These are phyloP conservation scores for Charaxes varanes DNA, from an alignment of 1,140 invertebrate genomes.

Conservation along the genomic window DNA sequence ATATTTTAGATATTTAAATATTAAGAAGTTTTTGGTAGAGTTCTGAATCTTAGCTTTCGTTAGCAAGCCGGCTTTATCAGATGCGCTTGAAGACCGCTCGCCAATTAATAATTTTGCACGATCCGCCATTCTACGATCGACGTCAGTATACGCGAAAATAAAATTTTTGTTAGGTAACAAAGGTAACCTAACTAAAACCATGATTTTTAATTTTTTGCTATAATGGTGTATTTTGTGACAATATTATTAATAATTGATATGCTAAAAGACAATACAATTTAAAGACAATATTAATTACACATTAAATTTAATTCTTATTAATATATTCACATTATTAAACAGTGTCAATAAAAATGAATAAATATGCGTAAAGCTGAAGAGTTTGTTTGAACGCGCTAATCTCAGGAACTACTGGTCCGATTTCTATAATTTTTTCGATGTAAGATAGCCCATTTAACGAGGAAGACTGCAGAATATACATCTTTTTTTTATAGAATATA, in stretches of 20 bases:
- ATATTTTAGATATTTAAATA: not conserved
- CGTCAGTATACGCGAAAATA: slow-evolving; percentile 17
- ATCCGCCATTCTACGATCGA: slow-evolving; percentile 45
- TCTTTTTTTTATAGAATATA: no score
- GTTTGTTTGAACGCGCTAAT: no score
- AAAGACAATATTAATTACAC: no score
- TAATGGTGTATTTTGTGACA: no score
- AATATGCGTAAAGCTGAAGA: no score
- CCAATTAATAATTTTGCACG: slow-evolving; percentile 66
- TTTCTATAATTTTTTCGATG: no score
- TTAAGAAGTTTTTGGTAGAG: not conserved
- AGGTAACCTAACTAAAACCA: not conserved
- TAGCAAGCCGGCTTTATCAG: slow-evolving; percentile 24
- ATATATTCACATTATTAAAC: not conserved
- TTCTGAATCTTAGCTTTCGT: slow-evolving; percentile 35
- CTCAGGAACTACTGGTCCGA: no score
- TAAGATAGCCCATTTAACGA: no score
- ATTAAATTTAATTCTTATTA: slow-evolving; percentile 8
- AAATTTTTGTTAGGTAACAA: slow-evolving; percentile 9
- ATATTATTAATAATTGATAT: no score
- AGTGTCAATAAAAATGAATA: no score
- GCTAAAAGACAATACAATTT: no score
- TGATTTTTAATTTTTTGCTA: not conserved
- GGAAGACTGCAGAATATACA: no score
- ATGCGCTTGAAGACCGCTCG: slow-evolving; percentile 34